phyloP scores from a whole-genome alignment of 2,888 invertebrate species.

The Eulithis testata region DNA sequence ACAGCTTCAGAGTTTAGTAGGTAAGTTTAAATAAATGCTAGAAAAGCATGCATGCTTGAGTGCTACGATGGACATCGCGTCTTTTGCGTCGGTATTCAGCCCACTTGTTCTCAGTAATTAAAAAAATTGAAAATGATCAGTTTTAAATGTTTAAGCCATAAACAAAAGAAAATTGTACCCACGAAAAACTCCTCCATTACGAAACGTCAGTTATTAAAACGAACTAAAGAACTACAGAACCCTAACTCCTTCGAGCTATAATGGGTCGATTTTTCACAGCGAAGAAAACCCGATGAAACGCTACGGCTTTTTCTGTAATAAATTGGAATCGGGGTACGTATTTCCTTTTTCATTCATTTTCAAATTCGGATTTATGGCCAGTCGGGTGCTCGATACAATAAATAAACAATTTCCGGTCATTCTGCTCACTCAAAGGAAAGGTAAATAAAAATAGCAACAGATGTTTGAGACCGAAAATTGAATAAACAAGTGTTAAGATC shows the following conservation, averaged over 20 bases:
- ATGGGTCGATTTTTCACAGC: constrained; percentile 79
- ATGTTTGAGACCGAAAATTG: constrained; percentile 15
- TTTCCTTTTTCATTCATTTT: constrained; percentile 58
- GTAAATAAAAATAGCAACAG: constrained; percentile 30
- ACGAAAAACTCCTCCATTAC: too few species aligned
- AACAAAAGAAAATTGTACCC: too few species aligned
- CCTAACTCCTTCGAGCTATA: constrained; percentile 52
- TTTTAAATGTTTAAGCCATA: too few species aligned
- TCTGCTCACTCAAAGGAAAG: constrained; percentile 34
- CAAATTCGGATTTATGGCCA: constrained; percentile 47
- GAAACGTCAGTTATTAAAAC: too few species aligned
- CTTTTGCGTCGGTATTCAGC: too few species aligned
- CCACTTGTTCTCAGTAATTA: too few species aligned
- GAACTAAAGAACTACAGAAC: constrained; percentile 7
- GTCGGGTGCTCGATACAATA: constrained; percentile 43
- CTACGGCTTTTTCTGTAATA: constrained; percentile 65
- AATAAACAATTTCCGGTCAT: constrained; percentile 44
- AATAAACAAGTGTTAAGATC: background rate
- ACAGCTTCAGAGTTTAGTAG: too few species aligned
- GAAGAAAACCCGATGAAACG: constrained; percentile 70
- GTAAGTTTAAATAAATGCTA: too few species aligned
- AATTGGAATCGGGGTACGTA: constrained; percentile 60
- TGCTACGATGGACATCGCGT: too few species aligned
- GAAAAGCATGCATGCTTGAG: too few species aligned
- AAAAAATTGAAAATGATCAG: too few species aligned